Conservation (phyloP, 2,113 vertebrate genomes). For the Podiceps cristatus region DNA sequence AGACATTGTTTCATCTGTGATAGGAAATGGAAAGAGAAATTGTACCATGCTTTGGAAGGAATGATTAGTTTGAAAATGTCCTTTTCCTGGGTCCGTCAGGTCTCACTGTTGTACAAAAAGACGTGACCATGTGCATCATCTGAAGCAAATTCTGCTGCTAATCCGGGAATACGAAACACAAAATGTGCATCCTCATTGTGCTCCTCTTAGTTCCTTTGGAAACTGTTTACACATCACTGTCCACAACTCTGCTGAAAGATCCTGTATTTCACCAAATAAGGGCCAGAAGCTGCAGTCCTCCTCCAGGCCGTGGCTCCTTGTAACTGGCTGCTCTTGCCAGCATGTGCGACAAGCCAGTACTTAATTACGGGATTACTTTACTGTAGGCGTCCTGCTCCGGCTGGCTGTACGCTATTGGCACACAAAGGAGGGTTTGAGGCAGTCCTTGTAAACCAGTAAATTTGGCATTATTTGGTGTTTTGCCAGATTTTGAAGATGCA, state of each 20-base stretch:
- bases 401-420: rapidly evolving
- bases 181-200: neutral
- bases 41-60: neutral
- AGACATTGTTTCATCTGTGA: neutral
- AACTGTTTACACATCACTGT: neutral
- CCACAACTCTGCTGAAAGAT: neutral
- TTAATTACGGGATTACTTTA: neutral
- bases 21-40: neutral
- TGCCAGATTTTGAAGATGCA: neutral
- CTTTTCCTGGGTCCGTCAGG: neutral
- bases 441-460: neutral
- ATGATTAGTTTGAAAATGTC: neutral
- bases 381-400: neutral
- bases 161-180: too few relatives aligned
- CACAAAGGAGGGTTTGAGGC: neutral
- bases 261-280: rapidly evolving
- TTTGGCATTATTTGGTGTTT: neutral
- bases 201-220: neutral
- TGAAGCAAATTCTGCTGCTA: neutral
- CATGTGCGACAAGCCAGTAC: rapidly evolving
- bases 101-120: neutral
- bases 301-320: neutral
- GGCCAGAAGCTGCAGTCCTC: neutral
- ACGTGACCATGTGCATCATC: rapidly evolving
- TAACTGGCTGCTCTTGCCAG: neutral